These are phyloP conservation scores for Dryomyza anilis DNA, from an alignment of 2,888 invertebrate genomes.

Conservation along the genomic window DNA sequence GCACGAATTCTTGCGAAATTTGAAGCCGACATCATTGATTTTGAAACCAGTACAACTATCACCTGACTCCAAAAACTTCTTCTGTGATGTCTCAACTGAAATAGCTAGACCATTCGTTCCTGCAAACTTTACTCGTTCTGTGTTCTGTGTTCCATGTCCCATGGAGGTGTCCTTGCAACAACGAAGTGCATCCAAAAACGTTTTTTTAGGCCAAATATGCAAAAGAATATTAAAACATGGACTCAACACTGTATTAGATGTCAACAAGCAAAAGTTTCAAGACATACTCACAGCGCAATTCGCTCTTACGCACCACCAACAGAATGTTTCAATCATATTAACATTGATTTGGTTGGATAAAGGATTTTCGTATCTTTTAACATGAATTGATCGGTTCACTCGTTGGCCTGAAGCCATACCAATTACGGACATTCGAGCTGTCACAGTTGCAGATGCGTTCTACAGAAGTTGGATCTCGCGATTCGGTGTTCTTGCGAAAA, in stretches of 20 bases:
- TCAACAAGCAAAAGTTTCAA: slow-evolving; percentile 38
- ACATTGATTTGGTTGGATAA: slow-evolving; percentile 19
- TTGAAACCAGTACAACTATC: background rate
- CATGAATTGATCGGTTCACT: slow-evolving; percentile 26
- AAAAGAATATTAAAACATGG: background rate
- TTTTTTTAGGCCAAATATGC: background rate
- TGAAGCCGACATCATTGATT: background rate
- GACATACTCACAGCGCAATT: slow-evolving; percentile 50
- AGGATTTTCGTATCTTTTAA: slow-evolving; percentile 22
- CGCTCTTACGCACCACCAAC: slow-evolving; percentile 43
- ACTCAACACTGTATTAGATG: slow-evolving; percentile 22
- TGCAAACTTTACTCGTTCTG: background rate
- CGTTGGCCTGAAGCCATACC: slow-evolving; percentile 27
- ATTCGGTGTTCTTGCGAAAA: slow-evolving; percentile 22
- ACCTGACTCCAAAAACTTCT: background rate
- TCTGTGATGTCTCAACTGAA: background rate
- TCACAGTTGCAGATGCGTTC: slow-evolving; percentile 25
- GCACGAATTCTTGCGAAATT: background rate
- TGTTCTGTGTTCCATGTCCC: background rate
- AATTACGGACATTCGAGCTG: slow-evolving; percentile 23
- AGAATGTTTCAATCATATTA: slow-evolving; percentile 19
- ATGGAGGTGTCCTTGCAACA: background rate
- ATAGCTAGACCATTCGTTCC: background rate
- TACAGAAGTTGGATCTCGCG: slow-evolving; percentile 21
- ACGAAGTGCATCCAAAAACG: background rate